Evolutionary conservation across 2,113 vertebrate genomes (phyloP), one percentile per base, ranked within the genome.

Genomic region (Carettochelys insculpta): DNA sequence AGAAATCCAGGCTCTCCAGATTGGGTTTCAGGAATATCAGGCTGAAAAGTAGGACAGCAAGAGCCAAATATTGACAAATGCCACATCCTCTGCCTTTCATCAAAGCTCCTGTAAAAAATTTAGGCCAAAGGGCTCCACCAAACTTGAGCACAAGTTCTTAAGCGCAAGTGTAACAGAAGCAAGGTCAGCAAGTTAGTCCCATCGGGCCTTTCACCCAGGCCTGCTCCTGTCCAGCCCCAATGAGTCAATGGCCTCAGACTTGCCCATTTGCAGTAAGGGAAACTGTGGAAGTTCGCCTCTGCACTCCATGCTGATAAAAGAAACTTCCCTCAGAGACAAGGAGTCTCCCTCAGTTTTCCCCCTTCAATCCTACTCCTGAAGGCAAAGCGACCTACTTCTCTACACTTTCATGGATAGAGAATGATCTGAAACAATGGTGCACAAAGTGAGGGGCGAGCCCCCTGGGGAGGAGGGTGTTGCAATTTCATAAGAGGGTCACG

Each of bases 1-100:
- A 99, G 97, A 99, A 99, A 95, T 99, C 99, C 94, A 99, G 98
- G 4, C 97, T 98, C 94, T 98, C 98, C 65, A 99, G 97, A 96
- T 98, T 99, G 87, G 99, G 99, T 94, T 98, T 99, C 71, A 99
- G 96, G 96, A 99, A 99, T 50, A 99, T 98, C 56, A 99, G 98
- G 97, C 99, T 99, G 94, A 87, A 91, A 93, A 45, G 85, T 43
- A 87, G 3, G 8, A 73, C 14, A 80, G 43, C 41, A 79, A 82
- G 65, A 89, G 45, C 92, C 52, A 89, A 52, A 78, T 3, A 50
- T n/a, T 79, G 56, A 4, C 1, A 3, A 85, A 78, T 4, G 79
- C 82, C 77, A 38, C 6, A 27, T 6, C 27, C 89, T 61, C 16
- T 16, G 78, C 56, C 6, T 51, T 88, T 31, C 77, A 27, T 8